Percentiles rank a stretch among this genome's conserved stretches.
Evolutionary conservation across 2,888 invertebrate species (phyloP).

Genomic region (Eretmocerus hayati): DNA sequence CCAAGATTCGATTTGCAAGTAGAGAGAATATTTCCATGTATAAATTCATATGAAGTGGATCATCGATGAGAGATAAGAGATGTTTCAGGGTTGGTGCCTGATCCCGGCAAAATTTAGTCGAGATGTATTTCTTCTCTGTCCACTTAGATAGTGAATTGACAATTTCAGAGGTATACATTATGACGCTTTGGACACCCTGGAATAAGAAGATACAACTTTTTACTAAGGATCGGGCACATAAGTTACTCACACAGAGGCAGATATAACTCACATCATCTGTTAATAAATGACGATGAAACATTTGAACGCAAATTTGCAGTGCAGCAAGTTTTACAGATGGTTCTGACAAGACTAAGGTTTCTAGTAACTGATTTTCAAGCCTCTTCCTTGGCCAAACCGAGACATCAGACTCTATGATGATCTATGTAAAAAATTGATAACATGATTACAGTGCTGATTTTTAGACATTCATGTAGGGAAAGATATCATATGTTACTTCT

Average conservation of each 20-base stretch:
- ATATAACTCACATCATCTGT: slow-evolving; percentile 25
- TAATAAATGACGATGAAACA: slow-evolving; percentile 28
- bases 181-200: slow-evolving; percentile 27
- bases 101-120: slow-evolving; percentile 16
- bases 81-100: slow-evolving; percentile 24
- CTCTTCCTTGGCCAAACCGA: slow-evolving; percentile 30
- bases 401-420: slow-evolving; percentile 32
- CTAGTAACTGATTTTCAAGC: slow-evolving; percentile 29
- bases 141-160: slow-evolving; percentile 32
- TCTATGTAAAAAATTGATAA: slow-evolving; percentile 21
- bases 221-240: slow-evolving; percentile 1
- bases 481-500: too few species aligned
- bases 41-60: slow-evolving; percentile 26
- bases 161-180: slow-evolving; percentile 31
- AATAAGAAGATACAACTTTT: slow-evolving; percentile 7
- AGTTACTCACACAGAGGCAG: slow-evolving; percentile 8
- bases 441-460: too few species aligned
- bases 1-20: slow-evolving; percentile 24
- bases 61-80: slow-evolving; percentile 24
- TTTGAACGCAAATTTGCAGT: slow-evolving; percentile 30
- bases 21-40: slow-evolving; percentile 34
- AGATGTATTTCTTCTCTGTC: slow-evolving; percentile 26
- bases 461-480: not conserved
- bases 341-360: slow-evolving; percentile 29
- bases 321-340: slow-evolving; percentile 34